Evolutionary conservation across 2,888 invertebrate genomes (phyloP), one percentile per base, ranked within the genome.

Genomic region (Tetragnatha montana): DNA sequence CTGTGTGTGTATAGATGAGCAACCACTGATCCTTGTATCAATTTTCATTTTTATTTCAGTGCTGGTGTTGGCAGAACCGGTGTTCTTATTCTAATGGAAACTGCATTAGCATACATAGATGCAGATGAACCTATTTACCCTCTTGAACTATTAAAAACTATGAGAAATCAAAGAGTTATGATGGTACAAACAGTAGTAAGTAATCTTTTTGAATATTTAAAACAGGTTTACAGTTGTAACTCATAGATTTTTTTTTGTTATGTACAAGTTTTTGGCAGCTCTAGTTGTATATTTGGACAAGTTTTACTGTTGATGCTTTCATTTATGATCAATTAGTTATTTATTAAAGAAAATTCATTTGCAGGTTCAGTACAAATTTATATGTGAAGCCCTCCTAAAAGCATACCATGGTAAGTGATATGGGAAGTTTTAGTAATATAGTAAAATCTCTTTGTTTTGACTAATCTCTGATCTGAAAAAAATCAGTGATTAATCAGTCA

Each of bases 31-130:
- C 19, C 69, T 69, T 7, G 12, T n/a, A 69, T 69, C 6, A 69
- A 0, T 12, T 69, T n/a, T 10, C 19, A 70, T 86, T 17, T 79
- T 21, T 47, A 35, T 74, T 73, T 78, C 92, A 94, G 94, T 92
- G 99, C 99, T 78, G 99, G 99, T 79, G 99, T 99, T 92, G 99
- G 99, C 0, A 95, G 99, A 91, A 99, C 99, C 0, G 99, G 99
- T 47, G 99, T 99, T 47, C 95, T 99, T 47, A 97, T 99, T 91
- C 95, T 99, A 91, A 98, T 99, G 96, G 99, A 99, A 94, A 98
- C 99, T 0, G 99, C 99, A 14, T 95, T 98, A 94, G 97, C 97
- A 93, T 95, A 98, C 91, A 96, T 99, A 92, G 97, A 98, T 94
- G 96, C 97, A 8, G 96, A 97, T 91, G 97, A 98, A 94, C 98